Conservation (phyloP, 2,888 invertebrate species). For the Alentia gelatinosa region DNA sequence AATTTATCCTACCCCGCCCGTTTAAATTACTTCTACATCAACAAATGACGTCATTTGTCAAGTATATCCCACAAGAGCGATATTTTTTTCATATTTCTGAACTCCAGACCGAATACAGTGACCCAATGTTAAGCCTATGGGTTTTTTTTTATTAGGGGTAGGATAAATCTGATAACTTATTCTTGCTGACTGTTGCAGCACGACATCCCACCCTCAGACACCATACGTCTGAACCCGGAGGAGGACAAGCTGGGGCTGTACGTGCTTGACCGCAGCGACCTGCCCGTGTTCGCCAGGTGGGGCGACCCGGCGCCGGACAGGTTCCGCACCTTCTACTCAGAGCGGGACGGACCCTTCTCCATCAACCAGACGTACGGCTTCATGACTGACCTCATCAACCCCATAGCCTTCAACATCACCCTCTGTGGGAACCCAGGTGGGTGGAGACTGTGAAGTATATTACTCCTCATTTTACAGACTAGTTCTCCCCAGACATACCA, state of each 20-base stretch:
- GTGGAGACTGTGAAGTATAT: neutral
- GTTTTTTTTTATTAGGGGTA: too few relatives aligned
- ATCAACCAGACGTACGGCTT: neutral
- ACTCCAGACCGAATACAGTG: too few relatives aligned
- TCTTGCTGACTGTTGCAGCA: neutral
- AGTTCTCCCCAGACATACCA: neutral
- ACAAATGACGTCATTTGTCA: too few relatives aligned
- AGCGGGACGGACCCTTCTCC: neutral
- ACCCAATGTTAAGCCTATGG: too few relatives aligned
- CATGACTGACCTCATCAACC: constrained; percentile 17
- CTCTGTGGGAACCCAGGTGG: neutral
- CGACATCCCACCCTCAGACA: neutral
- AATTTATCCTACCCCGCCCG: too few relatives aligned
- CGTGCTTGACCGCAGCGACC: neutral
- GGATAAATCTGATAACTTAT: too few relatives aligned
- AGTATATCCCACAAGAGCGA: too few relatives aligned
- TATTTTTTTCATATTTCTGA: too few relatives aligned
- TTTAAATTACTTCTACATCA: too few relatives aligned
- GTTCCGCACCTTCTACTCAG: neutral
- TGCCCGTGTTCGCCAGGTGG: neutral
- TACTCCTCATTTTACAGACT: neutral
- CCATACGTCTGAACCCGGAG: neutral
- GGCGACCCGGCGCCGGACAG: neutral
- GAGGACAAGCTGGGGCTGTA: neutral
- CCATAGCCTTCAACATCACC: constrained; percentile 3